Conservation (phyloP, 2,888 invertebrate species). For the Ectobius pallidus region DNA sequence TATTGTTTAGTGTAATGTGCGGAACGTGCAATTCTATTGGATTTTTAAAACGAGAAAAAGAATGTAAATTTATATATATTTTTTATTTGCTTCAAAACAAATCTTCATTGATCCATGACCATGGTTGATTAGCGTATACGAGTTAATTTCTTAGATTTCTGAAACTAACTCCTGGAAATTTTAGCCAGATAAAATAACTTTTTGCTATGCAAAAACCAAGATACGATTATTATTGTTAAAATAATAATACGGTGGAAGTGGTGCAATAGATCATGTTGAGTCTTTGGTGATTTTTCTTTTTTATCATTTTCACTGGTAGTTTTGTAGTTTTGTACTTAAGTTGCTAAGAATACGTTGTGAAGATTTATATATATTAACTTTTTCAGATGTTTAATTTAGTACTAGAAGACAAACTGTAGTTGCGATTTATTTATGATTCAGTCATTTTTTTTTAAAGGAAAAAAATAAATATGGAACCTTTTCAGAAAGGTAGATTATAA, state of each 20-base stretch:
- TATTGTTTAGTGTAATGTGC: conserved; percentile 13
- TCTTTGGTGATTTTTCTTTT: neutral
- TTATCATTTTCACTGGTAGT: conserved; percentile 13
- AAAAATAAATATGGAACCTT: neutral
- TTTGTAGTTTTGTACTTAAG: conserved; percentile 21
- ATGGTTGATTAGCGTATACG: neutral
- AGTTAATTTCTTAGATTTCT: conserved; percentile 8
- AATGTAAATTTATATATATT: neutral
- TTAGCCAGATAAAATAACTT: neutral
- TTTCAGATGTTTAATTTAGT: conserved; percentile 4
- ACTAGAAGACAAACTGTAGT: neutral
- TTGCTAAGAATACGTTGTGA: neutral
- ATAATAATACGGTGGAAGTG: conserved; percentile 15
- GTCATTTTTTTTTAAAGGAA: neutral
- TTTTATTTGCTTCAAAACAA: conserved; percentile 14
- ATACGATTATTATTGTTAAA: neutral
- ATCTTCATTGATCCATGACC: conserved; percentile 15
- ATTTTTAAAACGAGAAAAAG: conserved; percentile 2
- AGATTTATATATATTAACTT: conserved; percentile 22
- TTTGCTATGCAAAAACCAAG: neutral
- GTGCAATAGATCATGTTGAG: conserved; percentile 15
- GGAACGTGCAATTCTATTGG: conserved; percentile 12
- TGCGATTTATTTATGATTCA: conserved; percentile 23
- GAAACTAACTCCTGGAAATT: neutral
- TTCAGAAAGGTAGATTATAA: neutral